Conservation (phyloP, 92 coral and sea anemone species). For the Chrysogorgia sp. region DNA sequence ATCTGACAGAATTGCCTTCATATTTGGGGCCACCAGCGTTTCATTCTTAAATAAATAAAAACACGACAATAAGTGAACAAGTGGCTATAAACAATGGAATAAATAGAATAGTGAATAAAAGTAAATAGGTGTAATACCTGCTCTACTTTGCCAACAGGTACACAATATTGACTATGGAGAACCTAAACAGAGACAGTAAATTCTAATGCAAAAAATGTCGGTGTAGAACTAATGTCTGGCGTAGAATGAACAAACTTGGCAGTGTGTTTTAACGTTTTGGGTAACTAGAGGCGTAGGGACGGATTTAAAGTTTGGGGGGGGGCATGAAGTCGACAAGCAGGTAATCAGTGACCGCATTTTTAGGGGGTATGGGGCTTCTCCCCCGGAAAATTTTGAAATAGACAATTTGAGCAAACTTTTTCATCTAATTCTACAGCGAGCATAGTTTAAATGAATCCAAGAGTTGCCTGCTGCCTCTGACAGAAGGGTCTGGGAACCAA, state of each 20-base stretch:
- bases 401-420: too few relatives aligned
- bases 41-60: constrained; percentile 9
- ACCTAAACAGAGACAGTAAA: constrained; percentile 5
- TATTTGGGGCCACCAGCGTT: constrained; percentile 62
- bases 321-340: too few relatives aligned
- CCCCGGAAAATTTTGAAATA: too few relatives aligned
- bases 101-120: background rate
- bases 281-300: too few relatives aligned
- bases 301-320: too few relatives aligned
- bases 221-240: background rate
- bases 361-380: too few relatives aligned
- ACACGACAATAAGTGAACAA: background rate
- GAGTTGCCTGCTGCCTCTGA: too few relatives aligned
- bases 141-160: constrained; percentile 2
- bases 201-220: background rate
- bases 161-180: constrained; percentile 71
- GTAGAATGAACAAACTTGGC: background rate
- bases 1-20: constrained; percentile 73
- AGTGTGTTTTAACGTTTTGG: too few relatives aligned
- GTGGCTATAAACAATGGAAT: background rate
- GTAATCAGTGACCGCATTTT: too few relatives aligned
- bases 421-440: too few relatives aligned
- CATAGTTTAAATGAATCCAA: too few relatives aligned
- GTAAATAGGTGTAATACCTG: background rate
- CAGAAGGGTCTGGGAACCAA: too few relatives aligned